Evolutionary conservation across 2,113 vertebrate species (phyloP).

Genomic region (Oryzias melastigma): DNA sequence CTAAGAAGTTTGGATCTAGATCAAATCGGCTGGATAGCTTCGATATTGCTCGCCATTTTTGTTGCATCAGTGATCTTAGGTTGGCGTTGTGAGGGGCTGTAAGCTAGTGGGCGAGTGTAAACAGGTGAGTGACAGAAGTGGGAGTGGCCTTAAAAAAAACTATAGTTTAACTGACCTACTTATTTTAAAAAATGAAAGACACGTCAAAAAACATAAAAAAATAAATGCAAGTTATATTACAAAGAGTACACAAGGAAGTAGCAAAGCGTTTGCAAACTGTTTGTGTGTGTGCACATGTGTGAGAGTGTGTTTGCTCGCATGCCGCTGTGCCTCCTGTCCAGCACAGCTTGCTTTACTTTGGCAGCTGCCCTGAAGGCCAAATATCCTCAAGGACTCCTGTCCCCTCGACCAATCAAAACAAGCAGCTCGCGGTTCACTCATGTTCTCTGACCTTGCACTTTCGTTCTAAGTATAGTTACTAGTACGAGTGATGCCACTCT

Average conservation of each 20-base stretch:
- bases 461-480: constrained; percentile 68
- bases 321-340: constrained; percentile 15
- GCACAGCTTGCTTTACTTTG: constrained; percentile 61
- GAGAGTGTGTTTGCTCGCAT: constrained; percentile 4
- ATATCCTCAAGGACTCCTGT: constrained; percentile 71
- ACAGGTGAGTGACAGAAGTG: too few species aligned
- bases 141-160: too few species aligned
- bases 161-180: too few species aligned
- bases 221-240: too few species aligned
- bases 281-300: constrained; percentile 1
- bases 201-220: too few species aligned
- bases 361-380: constrained; percentile 68
- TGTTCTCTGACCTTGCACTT: constrained; percentile 64
- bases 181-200: too few species aligned
- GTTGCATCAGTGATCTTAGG: too few species aligned
- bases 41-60: too few species aligned
- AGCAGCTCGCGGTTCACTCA: constrained; percentile 64
- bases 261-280: neutral
- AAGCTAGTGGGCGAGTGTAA: too few species aligned
- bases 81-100: too few species aligned
- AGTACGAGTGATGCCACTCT: constrained; percentile 19
- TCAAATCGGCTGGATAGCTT: too few species aligned
- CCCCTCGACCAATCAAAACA: constrained; percentile 65
- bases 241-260: neutral
- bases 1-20: too few species aligned